Conservation (phyloP, 2,113 vertebrate genomes). For the Corydoras sp. region DNA sequence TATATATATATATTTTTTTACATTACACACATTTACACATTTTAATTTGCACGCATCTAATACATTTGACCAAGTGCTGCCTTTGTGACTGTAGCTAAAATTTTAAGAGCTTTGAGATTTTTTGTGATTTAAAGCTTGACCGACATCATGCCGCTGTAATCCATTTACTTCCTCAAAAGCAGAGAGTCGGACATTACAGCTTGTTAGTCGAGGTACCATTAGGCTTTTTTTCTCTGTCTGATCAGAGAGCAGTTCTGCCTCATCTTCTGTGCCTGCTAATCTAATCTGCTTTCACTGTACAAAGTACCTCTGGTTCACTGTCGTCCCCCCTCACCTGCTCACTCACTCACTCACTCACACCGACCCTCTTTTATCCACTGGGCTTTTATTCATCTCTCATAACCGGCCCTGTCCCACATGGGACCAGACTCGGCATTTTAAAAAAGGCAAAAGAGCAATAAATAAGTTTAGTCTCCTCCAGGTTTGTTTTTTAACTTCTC, state of each 20-base stretch:
- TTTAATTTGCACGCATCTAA: neutral
- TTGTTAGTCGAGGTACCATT: conserved; percentile 44
- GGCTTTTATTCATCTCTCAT: conserved; percentile 46
- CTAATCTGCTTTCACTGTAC: neutral
- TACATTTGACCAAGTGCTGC: neutral
- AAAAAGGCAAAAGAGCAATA: conserved; percentile 6
- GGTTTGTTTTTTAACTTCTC: conserved; percentile 39
- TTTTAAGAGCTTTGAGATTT: conserved; percentile 58
- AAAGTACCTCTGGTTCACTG: neutral
- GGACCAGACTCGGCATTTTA: conserved; percentile 38
- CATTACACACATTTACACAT: no score
- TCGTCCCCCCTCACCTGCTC: no score
- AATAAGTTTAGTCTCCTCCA: conserved; percentile 35
- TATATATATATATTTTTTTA: no score
- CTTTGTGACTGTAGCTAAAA: conserved; percentile 31
- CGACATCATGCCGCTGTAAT: conserved; percentile 49
- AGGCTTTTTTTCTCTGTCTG: conserved; percentile 25
- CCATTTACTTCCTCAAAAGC: conserved; percentile 49
- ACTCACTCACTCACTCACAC: conserved; percentile 10
- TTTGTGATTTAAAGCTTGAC: conserved; percentile 52
- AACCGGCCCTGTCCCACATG: conserved; percentile 49
- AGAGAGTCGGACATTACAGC: conserved; percentile 45
- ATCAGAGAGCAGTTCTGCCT: neutral
- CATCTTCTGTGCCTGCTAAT: neutral
- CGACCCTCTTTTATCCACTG: conserved; percentile 31